These are phyloP conservation scores for Pipa parva DNA, from an alignment of 2,113 vertebrate species.

Conservation along the genomic window DNA sequence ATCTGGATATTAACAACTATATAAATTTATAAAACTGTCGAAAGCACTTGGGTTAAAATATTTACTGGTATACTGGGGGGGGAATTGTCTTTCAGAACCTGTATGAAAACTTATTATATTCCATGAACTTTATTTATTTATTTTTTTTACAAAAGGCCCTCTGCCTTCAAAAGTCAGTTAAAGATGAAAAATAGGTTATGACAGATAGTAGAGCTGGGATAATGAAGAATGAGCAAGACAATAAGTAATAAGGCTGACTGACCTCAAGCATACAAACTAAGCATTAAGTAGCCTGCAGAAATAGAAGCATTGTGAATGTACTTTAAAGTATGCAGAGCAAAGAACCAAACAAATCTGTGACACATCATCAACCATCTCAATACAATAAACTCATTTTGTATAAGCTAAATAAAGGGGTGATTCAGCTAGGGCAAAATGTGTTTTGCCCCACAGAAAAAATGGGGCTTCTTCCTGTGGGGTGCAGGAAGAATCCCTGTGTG, in stretches of 20 bases:
- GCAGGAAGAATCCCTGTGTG: too few species aligned
- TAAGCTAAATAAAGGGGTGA: too few species aligned
- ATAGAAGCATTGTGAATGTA: conserved; percentile 16
- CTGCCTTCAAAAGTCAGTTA: conserved; percentile 11
- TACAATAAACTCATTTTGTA: too few species aligned
- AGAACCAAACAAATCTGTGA: not conserved
- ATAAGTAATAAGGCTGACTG: conserved; percentile 11
- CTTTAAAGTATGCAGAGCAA: conserved; percentile 13
- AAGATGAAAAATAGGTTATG: conserved; percentile 17
- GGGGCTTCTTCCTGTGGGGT: too few species aligned
- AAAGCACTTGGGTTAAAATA: too few species aligned
- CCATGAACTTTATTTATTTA: too few species aligned
- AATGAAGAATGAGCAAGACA: conserved; percentile 29
- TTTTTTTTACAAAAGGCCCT: not conserved
- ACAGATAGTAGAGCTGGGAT: conserved; percentile 23
- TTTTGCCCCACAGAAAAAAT: not conserved
- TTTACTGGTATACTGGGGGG: too few species aligned
- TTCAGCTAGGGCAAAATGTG: too few species aligned
- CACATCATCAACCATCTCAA: conserved; percentile 1
- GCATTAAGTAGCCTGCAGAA: conserved; percentile 8
- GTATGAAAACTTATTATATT: too few species aligned
- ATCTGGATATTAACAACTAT: too few species aligned
- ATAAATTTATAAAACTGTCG: too few species aligned
- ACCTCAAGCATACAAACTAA: conserved; percentile 20
- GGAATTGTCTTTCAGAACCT: too few species aligned